Percentiles rank a stretch among this genome's conserved stretches.
These are phyloP conservation scores for Echinops telfairi DNA, from an alignment of 2,113 vertebrate species.

Conservation along the genomic window DNA sequence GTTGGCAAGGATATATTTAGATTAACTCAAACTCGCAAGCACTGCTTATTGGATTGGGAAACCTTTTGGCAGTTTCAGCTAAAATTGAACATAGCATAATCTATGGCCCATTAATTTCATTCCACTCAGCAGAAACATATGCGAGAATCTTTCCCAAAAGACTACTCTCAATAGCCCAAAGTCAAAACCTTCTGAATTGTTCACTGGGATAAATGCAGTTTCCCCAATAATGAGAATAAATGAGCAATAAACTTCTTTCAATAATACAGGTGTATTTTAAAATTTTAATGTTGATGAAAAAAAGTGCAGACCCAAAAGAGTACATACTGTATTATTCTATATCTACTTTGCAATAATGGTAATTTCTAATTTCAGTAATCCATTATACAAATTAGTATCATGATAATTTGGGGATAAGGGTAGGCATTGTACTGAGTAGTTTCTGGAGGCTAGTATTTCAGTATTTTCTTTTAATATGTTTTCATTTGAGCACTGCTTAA, in stretches of 20 bases:
- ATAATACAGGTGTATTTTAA: neutral
- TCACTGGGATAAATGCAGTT: neutral
- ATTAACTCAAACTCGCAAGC: neutral
- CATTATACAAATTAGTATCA: neutral
- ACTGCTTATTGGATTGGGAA: neutral
- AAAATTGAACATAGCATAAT: conserved; percentile 22
- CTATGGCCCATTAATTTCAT: neutral
- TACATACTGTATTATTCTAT: neutral
- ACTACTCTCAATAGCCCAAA: neutral
- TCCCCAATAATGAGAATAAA: conserved; percentile 8
- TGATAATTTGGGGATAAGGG: neutral
- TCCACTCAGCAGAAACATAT: neutral
- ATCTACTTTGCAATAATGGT: neutral
- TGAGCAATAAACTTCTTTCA: neutral
- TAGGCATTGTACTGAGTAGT: neutral
- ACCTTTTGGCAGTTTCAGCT: neutral
- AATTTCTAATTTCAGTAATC: neutral
- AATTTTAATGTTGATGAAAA: neutral
- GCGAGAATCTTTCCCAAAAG: neutral
- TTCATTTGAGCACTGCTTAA: neutral
- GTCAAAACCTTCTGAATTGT: neutral
- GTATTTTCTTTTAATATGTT: neutral
- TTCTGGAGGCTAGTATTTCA: neutral
- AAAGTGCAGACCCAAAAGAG: neutral
- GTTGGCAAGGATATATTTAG: neutral